Evolutionary conservation across 1,140 invertebrate genomes (phyloP).

Genomic region (Drosophila ercepeae): DNA sequence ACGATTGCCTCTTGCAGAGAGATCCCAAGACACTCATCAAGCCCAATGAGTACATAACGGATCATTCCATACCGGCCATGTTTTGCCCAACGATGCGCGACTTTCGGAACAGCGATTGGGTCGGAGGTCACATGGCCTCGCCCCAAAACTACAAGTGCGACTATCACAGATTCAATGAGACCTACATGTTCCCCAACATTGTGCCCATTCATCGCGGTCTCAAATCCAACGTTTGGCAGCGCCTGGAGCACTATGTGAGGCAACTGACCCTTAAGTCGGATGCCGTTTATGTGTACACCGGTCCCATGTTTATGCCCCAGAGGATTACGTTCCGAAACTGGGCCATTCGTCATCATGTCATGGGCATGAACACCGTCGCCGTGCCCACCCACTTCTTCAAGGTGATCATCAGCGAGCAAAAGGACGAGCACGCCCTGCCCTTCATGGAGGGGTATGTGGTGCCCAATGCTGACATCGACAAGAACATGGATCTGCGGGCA

Average conservation of each 20-base stretch:
- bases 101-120: conserved; percentile 89
- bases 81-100: conserved; percentile 89
- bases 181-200: conserved; percentile 95
- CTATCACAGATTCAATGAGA: conserved; percentile 92
- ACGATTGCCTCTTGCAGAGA: conserved; percentile 83
- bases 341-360: conserved; percentile 97
- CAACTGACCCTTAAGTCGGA: conserved; percentile 89
- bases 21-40: conserved; percentile 91
- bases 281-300: conserved; percentile 98
- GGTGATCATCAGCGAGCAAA: conserved; percentile 91
- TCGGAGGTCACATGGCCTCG: conserved; percentile 93
- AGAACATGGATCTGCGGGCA: conserved; percentile 88
- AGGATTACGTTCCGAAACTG: conserved; percentile 92
- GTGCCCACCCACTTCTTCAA: conserved; percentile 99
- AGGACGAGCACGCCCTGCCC: conserved; percentile 85
- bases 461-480: conserved; percentile 93
- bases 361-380: conserved; percentile 96
- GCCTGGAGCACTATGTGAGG: conserved; percentile 94
- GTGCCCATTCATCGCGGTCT: conserved; percentile 98
- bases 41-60: conserved; percentile 92
- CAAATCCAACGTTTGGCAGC: conserved; percentile 96
- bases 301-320: conserved; percentile 96
- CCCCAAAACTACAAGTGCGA: conserved; percentile 90
- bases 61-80: conserved; percentile 95
- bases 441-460: conserved; percentile 97